A percentile compares a stretch with the other conserved stretches of the same genome.
Conservation (phyloP, 2,888 invertebrate species). For the Ornithoptera priamus region DNA sequence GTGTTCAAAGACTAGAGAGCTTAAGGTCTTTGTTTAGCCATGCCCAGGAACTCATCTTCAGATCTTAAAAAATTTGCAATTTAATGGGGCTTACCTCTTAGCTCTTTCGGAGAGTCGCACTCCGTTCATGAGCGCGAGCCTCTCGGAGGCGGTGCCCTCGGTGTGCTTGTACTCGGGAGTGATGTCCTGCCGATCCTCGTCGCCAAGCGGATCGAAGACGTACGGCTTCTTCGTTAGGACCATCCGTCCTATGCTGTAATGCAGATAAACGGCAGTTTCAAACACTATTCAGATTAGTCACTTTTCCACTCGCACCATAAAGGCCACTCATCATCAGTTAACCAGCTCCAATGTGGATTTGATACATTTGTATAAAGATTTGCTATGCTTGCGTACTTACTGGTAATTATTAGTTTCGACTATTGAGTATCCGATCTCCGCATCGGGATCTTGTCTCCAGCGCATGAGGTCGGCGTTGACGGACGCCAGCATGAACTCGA, state of each 20-base stretch:
- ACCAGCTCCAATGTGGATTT: no score
- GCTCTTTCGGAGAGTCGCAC: constrained; percentile 84
- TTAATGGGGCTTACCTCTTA: constrained; percentile 68
- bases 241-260: constrained; percentile 85
- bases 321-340: no score
- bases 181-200: constrained; percentile 85
- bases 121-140: constrained; percentile 87
- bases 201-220: constrained; percentile 85
- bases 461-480: constrained; percentile 91
- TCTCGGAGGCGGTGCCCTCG: constrained; percentile 87
- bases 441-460: constrained; percentile 85
- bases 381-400: constrained; percentile 65
- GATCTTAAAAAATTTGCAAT: background rate
- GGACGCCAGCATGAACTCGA: constrained; percentile 88
- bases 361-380: no score
- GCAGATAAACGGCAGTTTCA: no score
- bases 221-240: constrained; percentile 87
- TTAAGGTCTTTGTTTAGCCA: no score
- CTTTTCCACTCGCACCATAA: no score
- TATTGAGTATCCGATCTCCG: constrained; percentile 83
- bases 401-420: constrained; percentile 87
- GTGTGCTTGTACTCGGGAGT: constrained; percentile 84
- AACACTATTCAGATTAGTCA: no score
- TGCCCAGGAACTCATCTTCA: background rate
- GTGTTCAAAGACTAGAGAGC: no score